These are phyloP conservation scores for Tinamus major DNA, from an alignment of 2,797 vertebrate genomes.

Conservation along the genomic window DNA sequence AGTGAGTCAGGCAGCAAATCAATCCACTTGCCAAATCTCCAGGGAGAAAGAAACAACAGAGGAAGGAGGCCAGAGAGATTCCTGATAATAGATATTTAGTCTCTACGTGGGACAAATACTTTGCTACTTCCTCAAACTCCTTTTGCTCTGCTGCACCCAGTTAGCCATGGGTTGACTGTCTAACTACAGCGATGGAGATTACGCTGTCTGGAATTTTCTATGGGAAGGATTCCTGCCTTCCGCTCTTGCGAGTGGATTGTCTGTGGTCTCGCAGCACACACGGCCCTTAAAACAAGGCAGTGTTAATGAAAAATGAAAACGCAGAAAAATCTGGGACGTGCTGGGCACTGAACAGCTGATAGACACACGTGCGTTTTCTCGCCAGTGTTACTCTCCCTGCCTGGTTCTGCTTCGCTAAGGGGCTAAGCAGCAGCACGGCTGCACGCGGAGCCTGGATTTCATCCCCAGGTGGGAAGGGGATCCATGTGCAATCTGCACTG, in stretches of 20 bases:
- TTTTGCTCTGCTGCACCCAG: not conserved
- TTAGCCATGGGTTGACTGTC: not conserved
- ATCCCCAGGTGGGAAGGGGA: slow-evolving; percentile 32
- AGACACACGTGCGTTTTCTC: not conserved
- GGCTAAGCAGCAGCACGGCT: slow-evolving; percentile 47
- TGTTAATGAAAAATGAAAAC: not conserved
- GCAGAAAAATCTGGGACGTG: not conserved
- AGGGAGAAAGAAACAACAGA: slow-evolving; percentile 62
- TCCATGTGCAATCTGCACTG: slow-evolving; percentile 54
- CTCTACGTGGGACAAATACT: slow-evolving; percentile 53
- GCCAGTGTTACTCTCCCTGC: slow-evolving; percentile 29
- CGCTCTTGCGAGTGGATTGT: fast-evolving
- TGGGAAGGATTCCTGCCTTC: not conserved
- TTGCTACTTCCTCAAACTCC: slow-evolving; percentile 66
- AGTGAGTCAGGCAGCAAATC: slow-evolving; percentile 71
- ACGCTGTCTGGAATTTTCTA: not conserved
- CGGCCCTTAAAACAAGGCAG: not conserved
- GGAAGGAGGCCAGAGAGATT: slow-evolving; percentile 49
- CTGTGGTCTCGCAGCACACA: not conserved
- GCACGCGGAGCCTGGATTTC: slow-evolving; percentile 54
- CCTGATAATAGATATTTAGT: slow-evolving; percentile 63
- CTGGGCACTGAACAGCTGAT: not conserved
- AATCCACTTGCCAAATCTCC: slow-evolving; percentile 48
- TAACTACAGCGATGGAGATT: slow-evolving; percentile 10
- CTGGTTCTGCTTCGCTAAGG: slow-evolving; percentile 15